Base-by-base conservation (phyloP, 2,888 invertebrate genomes). In the Drosophila barbarae region DNA sequence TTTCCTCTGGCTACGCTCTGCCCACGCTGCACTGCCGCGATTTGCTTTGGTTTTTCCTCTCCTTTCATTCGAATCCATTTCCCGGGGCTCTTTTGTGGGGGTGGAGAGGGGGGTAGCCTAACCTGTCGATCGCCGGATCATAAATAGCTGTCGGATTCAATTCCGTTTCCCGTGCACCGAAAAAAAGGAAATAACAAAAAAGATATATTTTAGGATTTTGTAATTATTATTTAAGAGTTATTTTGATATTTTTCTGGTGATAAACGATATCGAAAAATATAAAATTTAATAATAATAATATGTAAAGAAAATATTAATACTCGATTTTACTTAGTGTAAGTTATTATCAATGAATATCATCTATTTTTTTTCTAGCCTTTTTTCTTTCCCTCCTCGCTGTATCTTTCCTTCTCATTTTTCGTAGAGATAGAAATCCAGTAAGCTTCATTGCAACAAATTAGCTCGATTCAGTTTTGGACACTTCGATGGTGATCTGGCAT, bases 381-480 rank as follows among this genome's bases (percentile, higher is more conserved):
- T 30, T 32, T 13, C 32, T 21, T 9, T 2, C 9, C n/a, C 26
- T 6, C 26, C 21, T 42, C 30, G 30, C 5, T 10, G 12, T 4
- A 26, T 10, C 15, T 34, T n/a, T 28, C 57, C 28, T 8, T 32
- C 21, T 38, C n/a, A 23, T 23, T 23, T 35, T 53, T 26, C 7
- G 18, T 26, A 3, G 26, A 2, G 51, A 18, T 61, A 10, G 39
- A 36, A 49, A 65, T 70, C 63, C 57, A 61, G 64, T 82, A 80
- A 83, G 79, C 80, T 80, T 69, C 73, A 72, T 77, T 74, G 83
- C 80, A 72, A 70, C 79, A 80, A 80, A 80, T 80, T 83, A 76
- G 79, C 77, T 81, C 76, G 67, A 69, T 75, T 81, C 73, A 75
- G 50, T 44, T 61, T 67, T 67, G 68, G 69, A 66, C 68, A 75